Evolutionary conservation across 2,888 invertebrate genomes (phyloP).

Genomic region (Listrodromus nycthemerus): DNA sequence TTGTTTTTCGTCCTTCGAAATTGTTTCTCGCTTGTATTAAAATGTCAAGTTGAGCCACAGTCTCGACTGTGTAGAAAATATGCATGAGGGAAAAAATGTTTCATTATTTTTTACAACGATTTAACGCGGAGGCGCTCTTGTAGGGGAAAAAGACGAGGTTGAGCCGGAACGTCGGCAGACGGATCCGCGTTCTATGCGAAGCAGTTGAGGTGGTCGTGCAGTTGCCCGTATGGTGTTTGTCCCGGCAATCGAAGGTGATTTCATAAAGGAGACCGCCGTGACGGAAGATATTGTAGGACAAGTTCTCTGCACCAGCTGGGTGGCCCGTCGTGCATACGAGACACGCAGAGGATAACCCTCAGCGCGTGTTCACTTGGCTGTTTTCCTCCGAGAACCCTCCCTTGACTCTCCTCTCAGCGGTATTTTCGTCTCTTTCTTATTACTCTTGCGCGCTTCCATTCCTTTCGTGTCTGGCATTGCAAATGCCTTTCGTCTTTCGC

Average conservation of each 20-base stretch:
- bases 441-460: conserved; percentile 27
- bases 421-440: conserved; percentile 31
- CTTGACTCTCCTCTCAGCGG: conserved; percentile 8
- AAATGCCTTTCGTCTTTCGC: conserved; percentile 31
- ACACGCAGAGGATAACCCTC: conserved; percentile 64
- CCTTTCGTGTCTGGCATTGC: conserved; percentile 17
- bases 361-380: conserved; percentile 28
- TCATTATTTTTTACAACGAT: background rate
- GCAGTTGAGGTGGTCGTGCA: conserved; percentile 56
- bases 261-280: conserved; percentile 83
- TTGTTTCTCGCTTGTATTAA: background rate
- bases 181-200: conserved; percentile 10
- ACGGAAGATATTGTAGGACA: conserved; percentile 84
- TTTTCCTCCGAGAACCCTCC: conserved; percentile 2
- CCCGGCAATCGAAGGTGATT: conserved; percentile 80
- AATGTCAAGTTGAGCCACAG: background rate
- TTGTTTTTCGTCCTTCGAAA: background rate
- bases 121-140: background rate
- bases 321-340: conserved; percentile 77
- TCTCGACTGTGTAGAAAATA: background rate
- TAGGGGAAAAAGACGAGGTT: background rate
- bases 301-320: conserved; percentile 81
- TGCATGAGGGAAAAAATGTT: too few species aligned
- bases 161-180: background rate
- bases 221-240: conserved; percentile 69